These are phyloP conservation scores for Pandemis cinnamomeana DNA, from an alignment of 2,888 invertebrate genomes.

Conservation along the genomic window DNA sequence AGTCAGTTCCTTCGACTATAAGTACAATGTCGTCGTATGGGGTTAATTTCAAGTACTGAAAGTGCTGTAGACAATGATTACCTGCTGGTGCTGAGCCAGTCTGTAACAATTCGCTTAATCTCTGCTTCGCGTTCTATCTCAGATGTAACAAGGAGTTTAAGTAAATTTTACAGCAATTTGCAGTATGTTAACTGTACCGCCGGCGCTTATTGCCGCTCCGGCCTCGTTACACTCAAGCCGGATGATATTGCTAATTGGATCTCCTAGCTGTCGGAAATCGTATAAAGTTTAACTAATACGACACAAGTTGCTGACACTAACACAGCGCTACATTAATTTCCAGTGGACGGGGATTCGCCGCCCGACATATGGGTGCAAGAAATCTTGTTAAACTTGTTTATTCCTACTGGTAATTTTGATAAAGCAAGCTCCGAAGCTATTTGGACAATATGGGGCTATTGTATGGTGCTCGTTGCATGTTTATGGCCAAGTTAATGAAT, in stretches of 20 bases:
- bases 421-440: constrained; percentile 15
- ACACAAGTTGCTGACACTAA: constrained; percentile 59
- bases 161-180: constrained; percentile 78
- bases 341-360: constrained; percentile 17
- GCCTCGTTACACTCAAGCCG: constrained; percentile 70
- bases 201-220: constrained; percentile 68
- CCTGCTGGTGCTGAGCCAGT: constrained; percentile 42
- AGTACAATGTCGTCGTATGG: not conserved
- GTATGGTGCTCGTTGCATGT: not conserved
- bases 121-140: constrained; percentile 55
- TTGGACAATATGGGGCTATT: constrained; percentile 18
- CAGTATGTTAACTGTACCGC: constrained; percentile 73
- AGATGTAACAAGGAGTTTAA: constrained; percentile 64
- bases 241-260: constrained; percentile 82
- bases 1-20: not conserved
- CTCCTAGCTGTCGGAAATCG: constrained; percentile 76
- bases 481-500: constrained; percentile 30
- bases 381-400: constrained; percentile 26
- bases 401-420: constrained; percentile 17
- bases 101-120: constrained; percentile 57
- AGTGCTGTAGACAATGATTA: constrained; percentile 20
- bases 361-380: constrained; percentile 15
- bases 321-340: constrained; percentile 40
- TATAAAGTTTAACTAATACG: constrained; percentile 77
- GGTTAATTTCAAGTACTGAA: not conserved